These are phyloP conservation scores for Ibidorhyncha struthersii DNA, from an alignment of 2,113 vertebrate genomes.

Conservation along the genomic window DNA sequence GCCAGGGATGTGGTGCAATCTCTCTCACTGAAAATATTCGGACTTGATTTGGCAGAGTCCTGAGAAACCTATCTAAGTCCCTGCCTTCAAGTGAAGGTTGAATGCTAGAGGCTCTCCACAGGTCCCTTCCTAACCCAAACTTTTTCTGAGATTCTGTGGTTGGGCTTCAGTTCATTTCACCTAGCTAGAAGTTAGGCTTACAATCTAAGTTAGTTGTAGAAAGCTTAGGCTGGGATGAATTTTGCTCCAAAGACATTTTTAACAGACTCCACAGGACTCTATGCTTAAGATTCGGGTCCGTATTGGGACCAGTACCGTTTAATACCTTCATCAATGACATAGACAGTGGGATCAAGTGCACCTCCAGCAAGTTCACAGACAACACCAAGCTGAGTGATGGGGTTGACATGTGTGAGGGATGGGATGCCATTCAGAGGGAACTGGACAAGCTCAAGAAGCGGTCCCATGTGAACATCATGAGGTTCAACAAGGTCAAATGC, in stretches of 20 bases:
- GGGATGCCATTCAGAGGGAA: background rate
- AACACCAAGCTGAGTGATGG: too few species aligned
- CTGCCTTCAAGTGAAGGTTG: too few species aligned
- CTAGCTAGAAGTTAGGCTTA: background rate
- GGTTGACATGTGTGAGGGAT: too few species aligned
- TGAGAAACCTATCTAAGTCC: background rate
- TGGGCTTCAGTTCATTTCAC: background rate
- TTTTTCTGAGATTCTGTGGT: background rate
- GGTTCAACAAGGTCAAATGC: background rate
- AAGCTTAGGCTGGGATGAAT: background rate
- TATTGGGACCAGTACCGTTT: too few species aligned
- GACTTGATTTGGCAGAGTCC: background rate
- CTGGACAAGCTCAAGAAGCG: background rate
- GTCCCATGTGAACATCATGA: background rate
- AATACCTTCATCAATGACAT: too few species aligned
- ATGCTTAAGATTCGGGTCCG: background rate
- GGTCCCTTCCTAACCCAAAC: too few species aligned
- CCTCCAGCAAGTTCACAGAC: too few species aligned
- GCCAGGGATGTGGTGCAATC: background rate
- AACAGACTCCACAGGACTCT: background rate
- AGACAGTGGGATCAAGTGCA: too few species aligned
- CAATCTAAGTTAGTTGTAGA: background rate
- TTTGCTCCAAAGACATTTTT: background rate
- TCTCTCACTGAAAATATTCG: background rate
- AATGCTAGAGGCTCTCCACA: too few species aligned